Evolutionary conservation across 2,888 invertebrate genomes (phyloP).

Genomic region (Netelia inedita): DNA sequence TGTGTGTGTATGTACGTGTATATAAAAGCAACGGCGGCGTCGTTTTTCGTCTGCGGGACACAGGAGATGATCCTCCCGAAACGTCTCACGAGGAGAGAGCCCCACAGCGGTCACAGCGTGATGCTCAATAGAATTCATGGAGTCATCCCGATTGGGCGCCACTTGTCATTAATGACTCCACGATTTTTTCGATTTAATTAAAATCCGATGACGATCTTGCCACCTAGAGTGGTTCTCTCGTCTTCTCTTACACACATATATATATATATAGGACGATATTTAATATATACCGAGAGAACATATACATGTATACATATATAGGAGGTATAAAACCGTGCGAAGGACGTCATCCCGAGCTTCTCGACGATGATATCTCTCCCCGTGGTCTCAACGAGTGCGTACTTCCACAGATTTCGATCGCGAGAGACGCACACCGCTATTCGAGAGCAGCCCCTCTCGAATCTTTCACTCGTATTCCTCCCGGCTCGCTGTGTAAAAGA

Average conservation of each 20-base stretch:
- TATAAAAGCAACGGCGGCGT: conserved; percentile 40
- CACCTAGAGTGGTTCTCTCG: conserved; percentile 72
- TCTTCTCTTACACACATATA: conserved; percentile 41
- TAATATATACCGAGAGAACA: not conserved
- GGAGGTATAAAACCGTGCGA: conserved; percentile 29
- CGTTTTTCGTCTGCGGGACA: conserved; percentile 60
- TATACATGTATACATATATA: not conserved
- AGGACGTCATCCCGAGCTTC: conserved; percentile 39
- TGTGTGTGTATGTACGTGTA: conserved; percentile 4
- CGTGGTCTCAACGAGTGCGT: conserved; percentile 50
- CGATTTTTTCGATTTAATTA: conserved; percentile 84
- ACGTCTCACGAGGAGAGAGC: conserved; percentile 53
- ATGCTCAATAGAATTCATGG: conserved; percentile 81
- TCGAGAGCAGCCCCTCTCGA: conserved; percentile 9
- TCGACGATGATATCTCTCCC: conserved; percentile 53
- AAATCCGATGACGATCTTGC: conserved; percentile 83
- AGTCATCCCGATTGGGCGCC: conserved; percentile 85
- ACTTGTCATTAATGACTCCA: conserved; percentile 85
- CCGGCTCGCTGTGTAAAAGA: not conserved
- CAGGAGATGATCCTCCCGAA: conserved; percentile 64
- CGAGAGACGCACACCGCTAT: conserved; percentile 12
- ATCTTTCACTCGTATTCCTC: not conserved
- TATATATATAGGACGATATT: not conserved
- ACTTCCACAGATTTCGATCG: conserved; percentile 48
- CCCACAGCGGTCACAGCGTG: conserved; percentile 75